A percentile compares a stretch with the other conserved stretches of the same genome.
Conservation (phyloP, 2,888 invertebrate genomes). For the Pseudococcus viburni region DNA sequence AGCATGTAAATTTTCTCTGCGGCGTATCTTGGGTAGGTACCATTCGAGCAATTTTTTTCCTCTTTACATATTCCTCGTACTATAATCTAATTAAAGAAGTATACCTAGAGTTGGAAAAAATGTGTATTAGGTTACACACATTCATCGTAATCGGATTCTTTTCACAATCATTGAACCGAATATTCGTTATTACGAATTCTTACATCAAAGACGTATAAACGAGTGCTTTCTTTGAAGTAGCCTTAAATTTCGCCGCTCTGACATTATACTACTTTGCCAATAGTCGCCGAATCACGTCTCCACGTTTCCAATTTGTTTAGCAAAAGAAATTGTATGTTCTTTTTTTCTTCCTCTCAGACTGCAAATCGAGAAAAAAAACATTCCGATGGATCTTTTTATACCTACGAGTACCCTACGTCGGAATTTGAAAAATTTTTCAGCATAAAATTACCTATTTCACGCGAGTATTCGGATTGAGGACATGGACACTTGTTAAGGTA, state of each 20-base stretch:
- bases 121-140: conserved; percentile 6
- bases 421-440: conserved; percentile 30
- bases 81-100: conserved; percentile 26
- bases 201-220: conserved; percentile 38
- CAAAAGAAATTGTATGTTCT: conserved; percentile 8
- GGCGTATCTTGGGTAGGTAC: no score
- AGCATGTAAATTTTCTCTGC: neutral
- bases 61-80: neutral
- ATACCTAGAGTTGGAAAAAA: neutral
- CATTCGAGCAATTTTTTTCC: neutral
- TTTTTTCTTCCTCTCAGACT: neutral
- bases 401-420: neutral
- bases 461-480: neutral
- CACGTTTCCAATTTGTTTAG: conserved; percentile 36
- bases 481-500: neutral
- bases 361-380: neutral
- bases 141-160: conserved; percentile 43
- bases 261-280: neutral
- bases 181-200: conserved; percentile 47
- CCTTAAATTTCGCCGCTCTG: conserved; percentile 22
- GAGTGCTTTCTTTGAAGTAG: conserved; percentile 34
- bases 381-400: neutral
- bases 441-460: conserved; percentile 23
- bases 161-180: conserved; percentile 41
- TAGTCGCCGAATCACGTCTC: conserved; percentile 33